Base-by-base conservation (phyloP, 2,797 vertebrate species). In the Liparis tanakae region DNA sequence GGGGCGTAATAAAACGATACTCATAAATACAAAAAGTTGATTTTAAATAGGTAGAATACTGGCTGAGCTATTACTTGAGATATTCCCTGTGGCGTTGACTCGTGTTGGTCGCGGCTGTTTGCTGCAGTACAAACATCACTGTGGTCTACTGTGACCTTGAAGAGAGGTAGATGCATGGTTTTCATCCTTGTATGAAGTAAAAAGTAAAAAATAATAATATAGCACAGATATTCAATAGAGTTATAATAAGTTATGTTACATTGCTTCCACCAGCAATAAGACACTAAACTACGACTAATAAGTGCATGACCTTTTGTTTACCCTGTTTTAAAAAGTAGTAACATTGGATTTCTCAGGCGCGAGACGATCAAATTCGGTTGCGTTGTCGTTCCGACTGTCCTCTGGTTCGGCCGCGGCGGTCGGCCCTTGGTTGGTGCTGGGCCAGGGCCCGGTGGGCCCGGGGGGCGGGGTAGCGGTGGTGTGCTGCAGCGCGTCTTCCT, bases 321-420 rank as follows among this genome's bases (percentile, higher is more conserved):
- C 71, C 81, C 65, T 72, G 43, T 95, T 30, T 81, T 93, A 94
- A 81, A 95, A 92, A 67, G 94, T 91, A 0, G 94, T 93, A 72
- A 94, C 87, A 43, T 93, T 94, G 18, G 90, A 74, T 67, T 80
- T 91, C 76, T 94, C 91, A 85, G 95, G 93, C 0, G 89, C 87
- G 1, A 85, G 76, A 79, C 88, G 78, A 68, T 91, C 93, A 39
- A 84, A 67, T 72, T 92, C 82, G 4, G 94, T 94, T 0, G 89
- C 73, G 34, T 84, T 81, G 61, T 91, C 87, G 36, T 48, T 12
- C 0, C 74, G 89, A 76, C 80, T 84, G 60, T 88, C 48, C 0
- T 85, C 91, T 18, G 60, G 57, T 59, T 89, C 79, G 0, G 74
- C 43, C 0, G 34, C 74, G 67, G 60, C 54, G 5, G 66, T 79